Percentiles rank a stretch among this genome's conserved stretches.
Conservation (phyloP, 1,140 invertebrate genomes). For the Kradibia gibbosae region DNA sequence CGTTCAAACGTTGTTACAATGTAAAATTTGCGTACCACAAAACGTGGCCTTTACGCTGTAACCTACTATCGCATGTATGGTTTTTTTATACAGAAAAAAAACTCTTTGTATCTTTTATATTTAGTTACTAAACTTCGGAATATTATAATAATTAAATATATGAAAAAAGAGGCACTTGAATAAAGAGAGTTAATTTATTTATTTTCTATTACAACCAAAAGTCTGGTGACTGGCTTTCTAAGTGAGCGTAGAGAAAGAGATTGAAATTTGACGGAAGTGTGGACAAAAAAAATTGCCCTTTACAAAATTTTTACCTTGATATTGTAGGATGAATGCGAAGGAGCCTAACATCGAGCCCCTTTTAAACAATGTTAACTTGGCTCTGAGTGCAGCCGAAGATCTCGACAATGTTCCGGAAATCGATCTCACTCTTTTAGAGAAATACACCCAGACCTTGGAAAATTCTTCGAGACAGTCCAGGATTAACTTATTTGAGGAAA, state of each 20-base stretch:
- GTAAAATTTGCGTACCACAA: too few species aligned
- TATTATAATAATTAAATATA: too few species aligned
- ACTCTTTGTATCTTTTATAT: too few species aligned
- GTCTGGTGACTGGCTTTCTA: too few species aligned
- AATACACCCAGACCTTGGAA: constrained; percentile 52
- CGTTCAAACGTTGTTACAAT: too few species aligned
- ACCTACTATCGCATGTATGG: too few species aligned
- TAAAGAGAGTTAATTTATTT: too few species aligned
- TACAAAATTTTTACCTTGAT: neutral
- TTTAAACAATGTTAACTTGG: constrained; percentile 40
- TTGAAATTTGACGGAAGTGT: neutral
- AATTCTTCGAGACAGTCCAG: constrained; percentile 48
- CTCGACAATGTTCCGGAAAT: constrained; percentile 56
- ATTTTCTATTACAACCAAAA: too few species aligned
- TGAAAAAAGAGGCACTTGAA: too few species aligned
- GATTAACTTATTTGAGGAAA: constrained; percentile 54
- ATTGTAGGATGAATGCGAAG: neutral
- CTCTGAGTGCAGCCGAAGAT: constrained; percentile 51
- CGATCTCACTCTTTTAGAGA: constrained; percentile 54
- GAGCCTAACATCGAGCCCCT: constrained; percentile 50
- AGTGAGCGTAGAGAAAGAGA: neutral
- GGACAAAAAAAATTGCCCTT: neutral
- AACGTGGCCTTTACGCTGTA: too few species aligned
- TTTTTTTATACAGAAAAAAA: too few species aligned
- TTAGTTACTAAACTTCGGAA: too few species aligned